Conservation (phyloP, 1,140 invertebrate species). For the Saxidomus purpurata region DNA sequence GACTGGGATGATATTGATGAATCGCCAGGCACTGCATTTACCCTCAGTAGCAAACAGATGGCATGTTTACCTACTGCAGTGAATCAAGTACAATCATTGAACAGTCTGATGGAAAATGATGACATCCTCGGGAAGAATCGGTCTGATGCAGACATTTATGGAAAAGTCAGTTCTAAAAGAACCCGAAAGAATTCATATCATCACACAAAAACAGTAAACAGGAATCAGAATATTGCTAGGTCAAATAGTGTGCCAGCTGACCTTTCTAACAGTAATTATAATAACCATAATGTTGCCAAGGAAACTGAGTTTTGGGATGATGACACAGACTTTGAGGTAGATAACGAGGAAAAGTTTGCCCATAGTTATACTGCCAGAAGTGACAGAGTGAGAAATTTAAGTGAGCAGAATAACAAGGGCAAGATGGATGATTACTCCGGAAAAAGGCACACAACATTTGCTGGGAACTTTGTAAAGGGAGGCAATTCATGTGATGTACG, state of each 20-base stretch:
- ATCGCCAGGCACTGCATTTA: neutral
- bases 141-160: neutral
- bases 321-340: neutral
- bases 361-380: too few species aligned
- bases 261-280: neutral
- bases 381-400: neutral
- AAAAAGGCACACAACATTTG: neutral
- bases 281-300: neutral
- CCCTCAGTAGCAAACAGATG: neutral
- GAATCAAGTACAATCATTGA: neutral
- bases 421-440: neutral
- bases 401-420: neutral
- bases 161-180: neutral
- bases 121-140: neutral
- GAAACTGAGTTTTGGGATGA: neutral
- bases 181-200: neutral
- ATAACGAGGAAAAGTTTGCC: neutral
- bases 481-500: neutral
- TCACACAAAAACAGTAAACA: too few species aligned
- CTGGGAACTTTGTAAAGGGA: neutral
- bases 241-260: neutral
- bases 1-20: conserved; percentile 12
- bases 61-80: neutral
- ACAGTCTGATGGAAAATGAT: neutral
- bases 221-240: neutral